Evolutionary conservation across 2,797 vertebrate species (phyloP).

Genomic region (Remorina albescens): DNA sequence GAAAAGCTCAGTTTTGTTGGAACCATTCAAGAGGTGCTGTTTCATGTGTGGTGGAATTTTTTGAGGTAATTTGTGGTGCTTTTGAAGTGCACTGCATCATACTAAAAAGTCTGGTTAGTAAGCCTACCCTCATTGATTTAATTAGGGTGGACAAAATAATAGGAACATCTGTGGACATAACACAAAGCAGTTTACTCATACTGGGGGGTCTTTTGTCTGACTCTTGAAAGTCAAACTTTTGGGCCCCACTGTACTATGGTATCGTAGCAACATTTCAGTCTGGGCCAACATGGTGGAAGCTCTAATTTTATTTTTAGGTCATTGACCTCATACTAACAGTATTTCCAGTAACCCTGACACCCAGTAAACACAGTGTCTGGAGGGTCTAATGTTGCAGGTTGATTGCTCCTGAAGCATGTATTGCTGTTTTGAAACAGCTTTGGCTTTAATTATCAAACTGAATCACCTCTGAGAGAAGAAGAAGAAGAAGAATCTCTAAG

Average conservation of each 20-base stretch:
- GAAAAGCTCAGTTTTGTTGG: too few relatives aligned
- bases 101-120: too few relatives aligned
- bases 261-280: conserved; percentile 5
- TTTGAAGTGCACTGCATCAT: neutral
- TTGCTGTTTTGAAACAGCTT: neutral
- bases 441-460: conserved; percentile 14
- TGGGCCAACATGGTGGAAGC: neutral
- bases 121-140: too few relatives aligned
- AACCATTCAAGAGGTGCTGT: too few relatives aligned
- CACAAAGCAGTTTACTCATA: too few relatives aligned
- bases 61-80: neutral
- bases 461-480: conserved; percentile 16
- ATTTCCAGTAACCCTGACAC: neutral
- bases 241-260: neutral
- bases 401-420: conserved; percentile 1
- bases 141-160: too few relatives aligned
- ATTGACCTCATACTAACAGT: neutral
- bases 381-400: neutral
- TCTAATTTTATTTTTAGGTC: conserved; percentile 1
- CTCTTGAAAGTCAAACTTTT: neutral
- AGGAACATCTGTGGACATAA: too few relatives aligned
- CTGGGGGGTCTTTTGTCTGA: neutral
- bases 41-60: too few relatives aligned
- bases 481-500: too few relatives aligned
- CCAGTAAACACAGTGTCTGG: conserved; percentile 1